These are phyloP conservation scores for Antrozous pallidus DNA, from an alignment of 2,797 vertebrate species.

Conservation along the genomic window DNA sequence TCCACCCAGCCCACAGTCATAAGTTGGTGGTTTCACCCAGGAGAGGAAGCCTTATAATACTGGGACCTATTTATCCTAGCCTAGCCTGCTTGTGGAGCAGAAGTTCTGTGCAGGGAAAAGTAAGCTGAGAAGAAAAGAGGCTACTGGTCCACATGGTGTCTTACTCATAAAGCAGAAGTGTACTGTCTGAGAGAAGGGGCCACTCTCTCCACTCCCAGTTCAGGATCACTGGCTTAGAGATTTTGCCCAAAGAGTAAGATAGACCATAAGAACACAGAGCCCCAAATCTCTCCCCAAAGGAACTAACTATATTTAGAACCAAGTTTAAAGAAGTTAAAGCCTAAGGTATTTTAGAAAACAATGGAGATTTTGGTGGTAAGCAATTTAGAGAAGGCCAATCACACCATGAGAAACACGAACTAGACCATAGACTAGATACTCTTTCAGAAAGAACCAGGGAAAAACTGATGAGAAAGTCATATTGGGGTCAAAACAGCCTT, in stretches of 20 bases:
- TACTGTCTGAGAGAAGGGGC: background rate
- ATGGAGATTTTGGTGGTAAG: background rate
- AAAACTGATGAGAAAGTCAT: background rate
- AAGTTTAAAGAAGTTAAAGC: background rate
- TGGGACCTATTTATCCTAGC: background rate
- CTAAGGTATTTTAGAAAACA: background rate
- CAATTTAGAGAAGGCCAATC: background rate
- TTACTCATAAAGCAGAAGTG: background rate
- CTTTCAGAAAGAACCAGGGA: background rate
- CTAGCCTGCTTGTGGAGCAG: background rate
- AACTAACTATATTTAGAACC: background rate
- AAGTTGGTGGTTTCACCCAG: background rate
- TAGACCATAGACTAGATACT: background rate
- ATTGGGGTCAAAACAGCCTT: background rate
- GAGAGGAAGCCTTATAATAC: background rate
- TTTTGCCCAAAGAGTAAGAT: background rate
- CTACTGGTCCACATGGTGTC: background rate
- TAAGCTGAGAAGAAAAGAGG: background rate
- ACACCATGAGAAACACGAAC: background rate
- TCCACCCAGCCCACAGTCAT: no score
- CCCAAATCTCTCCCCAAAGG: background rate
- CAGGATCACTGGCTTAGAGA: background rate
- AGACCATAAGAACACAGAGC: background rate
- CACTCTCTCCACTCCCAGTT: background rate
- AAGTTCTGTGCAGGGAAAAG: background rate